These are phyloP conservation scores for Psophia crepitans DNA, from an alignment of 2,113 vertebrate genomes.

Conservation along the genomic window DNA sequence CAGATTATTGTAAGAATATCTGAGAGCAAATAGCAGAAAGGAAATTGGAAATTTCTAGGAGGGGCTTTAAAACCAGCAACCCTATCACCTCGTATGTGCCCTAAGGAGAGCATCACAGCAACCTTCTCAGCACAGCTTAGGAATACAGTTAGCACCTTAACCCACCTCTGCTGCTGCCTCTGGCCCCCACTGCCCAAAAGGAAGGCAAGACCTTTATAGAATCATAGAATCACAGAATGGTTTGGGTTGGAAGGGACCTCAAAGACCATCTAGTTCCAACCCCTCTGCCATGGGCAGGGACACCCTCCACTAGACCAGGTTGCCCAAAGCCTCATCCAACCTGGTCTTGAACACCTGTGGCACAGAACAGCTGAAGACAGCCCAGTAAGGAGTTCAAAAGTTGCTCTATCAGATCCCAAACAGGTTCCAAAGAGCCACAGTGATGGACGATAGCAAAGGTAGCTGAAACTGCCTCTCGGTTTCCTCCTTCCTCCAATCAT, in stretches of 20 bases:
- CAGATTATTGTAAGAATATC: not conserved
- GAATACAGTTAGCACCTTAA: not conserved
- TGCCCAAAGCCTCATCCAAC: too few relatives aligned
- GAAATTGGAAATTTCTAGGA: not conserved
- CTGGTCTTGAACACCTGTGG: too few relatives aligned
- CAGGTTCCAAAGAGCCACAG: not conserved
- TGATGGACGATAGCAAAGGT: not conserved
- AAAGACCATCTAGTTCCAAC: too few relatives aligned
- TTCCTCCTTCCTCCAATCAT: not conserved
- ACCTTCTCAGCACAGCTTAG: not conserved
- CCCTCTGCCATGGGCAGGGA: too few relatives aligned
- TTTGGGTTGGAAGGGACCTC: too few relatives aligned
- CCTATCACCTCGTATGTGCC: fast-evolving
- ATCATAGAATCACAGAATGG: too few relatives aligned
- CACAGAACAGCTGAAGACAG: not conserved
- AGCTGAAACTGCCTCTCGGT: not conserved
- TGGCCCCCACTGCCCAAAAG: not conserved
- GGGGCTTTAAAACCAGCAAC: not conserved
- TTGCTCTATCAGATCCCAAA: not conserved
- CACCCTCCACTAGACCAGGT: too few relatives aligned
- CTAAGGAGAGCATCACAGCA: not conserved
- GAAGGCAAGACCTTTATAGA: not conserved
- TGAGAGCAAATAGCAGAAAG: not conserved
- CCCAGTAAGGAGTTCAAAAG: not conserved
- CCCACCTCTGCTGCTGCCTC: not conserved